phyloP scores from a whole-genome alignment of 2,888 invertebrate genomes.

The Terebella lapidaria region DNA sequence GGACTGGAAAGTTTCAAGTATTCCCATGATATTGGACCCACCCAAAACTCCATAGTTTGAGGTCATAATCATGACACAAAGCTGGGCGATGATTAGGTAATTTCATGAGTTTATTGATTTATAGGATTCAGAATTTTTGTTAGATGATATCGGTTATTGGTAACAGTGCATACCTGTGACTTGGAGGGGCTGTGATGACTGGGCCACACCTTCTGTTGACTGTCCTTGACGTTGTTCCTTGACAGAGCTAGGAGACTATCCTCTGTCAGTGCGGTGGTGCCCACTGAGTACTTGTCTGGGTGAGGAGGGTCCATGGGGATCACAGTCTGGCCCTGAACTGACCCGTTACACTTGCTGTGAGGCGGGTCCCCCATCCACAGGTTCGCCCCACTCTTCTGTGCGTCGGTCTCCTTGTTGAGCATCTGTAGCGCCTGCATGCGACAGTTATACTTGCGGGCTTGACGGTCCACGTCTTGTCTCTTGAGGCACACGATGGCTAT shows the following conservation, averaged over 20 bases:
- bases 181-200: neutral
- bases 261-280: too few species aligned
- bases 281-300: too few species aligned
- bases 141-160: too few species aligned
- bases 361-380: neutral
- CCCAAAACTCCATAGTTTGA: too few species aligned
- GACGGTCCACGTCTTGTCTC: constrained; percentile 14
- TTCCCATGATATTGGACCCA: too few species aligned
- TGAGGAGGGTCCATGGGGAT: neutral
- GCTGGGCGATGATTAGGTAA: too few species aligned
- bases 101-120: too few species aligned
- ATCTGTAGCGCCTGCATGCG: constrained; percentile 11
- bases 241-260: too few species aligned
- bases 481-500: constrained; percentile 12
- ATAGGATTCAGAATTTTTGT: too few species aligned
- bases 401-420: constrained; percentile 21
- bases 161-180: neutral
- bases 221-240: neutral
- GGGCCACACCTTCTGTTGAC: neutral
- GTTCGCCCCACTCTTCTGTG: neutral
- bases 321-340: too few species aligned
- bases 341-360: neutral
- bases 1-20: too few species aligned
- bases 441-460: constrained; percentile 14
- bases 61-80: too few species aligned